Evolutionary conservation across 2,888 invertebrate species (phyloP).

Genomic region (Noctua pronuba): DNA sequence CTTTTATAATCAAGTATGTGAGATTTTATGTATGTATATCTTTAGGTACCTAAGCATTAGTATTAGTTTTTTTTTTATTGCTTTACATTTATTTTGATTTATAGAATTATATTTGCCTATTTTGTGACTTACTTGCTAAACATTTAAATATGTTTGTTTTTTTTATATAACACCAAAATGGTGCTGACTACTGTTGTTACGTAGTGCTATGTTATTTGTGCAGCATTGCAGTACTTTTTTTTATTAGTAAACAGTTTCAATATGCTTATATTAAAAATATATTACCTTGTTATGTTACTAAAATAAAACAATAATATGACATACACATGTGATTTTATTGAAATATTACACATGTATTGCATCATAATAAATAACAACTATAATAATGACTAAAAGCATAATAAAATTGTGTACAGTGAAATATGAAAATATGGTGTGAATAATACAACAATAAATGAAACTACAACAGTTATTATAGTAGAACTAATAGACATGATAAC

Average conservation of each 20-base stretch:
- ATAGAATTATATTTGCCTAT: not conserved
- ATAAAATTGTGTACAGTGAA: conserved; percentile 65
- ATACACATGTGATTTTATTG: conserved; percentile 68
- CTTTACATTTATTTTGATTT: not conserved
- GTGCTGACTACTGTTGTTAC: not conserved
- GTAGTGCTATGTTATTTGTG: not conserved
- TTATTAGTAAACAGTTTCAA: not conserved
- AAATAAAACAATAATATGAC: conserved; percentile 56
- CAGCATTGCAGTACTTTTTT: not conserved
- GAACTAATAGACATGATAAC: conserved; percentile 9
- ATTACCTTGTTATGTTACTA: conserved; percentile 17
- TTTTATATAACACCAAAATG: not conserved
- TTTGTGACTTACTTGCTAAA: not conserved
- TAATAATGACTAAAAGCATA: conserved; percentile 71
- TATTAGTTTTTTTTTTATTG: not conserved
- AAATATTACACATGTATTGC: conserved; percentile 61
- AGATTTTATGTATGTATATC: not conserved
- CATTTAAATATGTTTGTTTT: not conserved
- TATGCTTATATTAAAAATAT: not conserved
- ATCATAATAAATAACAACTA: conserved; percentile 72
- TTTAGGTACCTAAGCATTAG: not conserved
- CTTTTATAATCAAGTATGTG: not conserved
- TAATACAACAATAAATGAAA: conserved; percentile 28
- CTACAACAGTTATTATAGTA: not conserved
- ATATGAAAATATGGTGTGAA: conserved; percentile 52